A percentile compares a stretch with the other conserved stretches of the same genome.
phyloP scores from a whole-genome alignment of 2,888 invertebrate genomes.

The Nudaria mundana region DNA sequence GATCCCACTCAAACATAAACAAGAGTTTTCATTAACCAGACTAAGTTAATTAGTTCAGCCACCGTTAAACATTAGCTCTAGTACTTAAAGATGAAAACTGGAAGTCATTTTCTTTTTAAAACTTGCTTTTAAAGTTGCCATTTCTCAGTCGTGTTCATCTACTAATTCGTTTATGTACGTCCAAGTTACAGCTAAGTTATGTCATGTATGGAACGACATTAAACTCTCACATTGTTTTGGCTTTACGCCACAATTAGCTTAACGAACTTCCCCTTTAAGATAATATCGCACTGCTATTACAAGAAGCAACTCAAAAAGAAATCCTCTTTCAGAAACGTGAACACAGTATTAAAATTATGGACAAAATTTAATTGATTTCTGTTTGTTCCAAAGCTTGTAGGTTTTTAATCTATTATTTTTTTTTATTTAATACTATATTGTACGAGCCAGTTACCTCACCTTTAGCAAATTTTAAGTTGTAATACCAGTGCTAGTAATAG shows the following conservation, averaged over 20 bases:
- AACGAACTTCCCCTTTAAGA: no score
- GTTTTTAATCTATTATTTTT: no score
- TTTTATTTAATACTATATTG: no score
- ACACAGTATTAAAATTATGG: no score
- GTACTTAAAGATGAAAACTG: conserved; percentile 8
- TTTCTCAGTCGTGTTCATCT: conserved; percentile 9
- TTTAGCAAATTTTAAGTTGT: no score
- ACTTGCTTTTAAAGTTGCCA: conserved; percentile 18
- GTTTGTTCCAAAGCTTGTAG: no score
- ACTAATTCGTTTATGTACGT: conserved; percentile 24
- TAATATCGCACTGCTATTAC: no score
- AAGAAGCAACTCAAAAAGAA: no score
- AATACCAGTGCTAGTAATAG: no score
- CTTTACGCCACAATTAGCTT: conserved; percentile 9
- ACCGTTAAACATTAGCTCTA: conserved; percentile 2
- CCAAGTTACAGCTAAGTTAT: conserved; percentile 30
- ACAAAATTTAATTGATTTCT: no score
- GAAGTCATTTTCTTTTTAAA: conserved; percentile 15
- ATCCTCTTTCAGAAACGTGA: no score
- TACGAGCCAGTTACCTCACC: no score
- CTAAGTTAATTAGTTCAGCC: conserved; percentile 3
- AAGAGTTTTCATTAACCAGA: not conserved
- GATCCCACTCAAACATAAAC: not conserved
- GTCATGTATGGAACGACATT: conserved; percentile 29
- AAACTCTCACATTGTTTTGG: conserved; percentile 20